These are phyloP conservation scores for Premnoplex brunnescens DNA, from an alignment of 2,797 vertebrate genomes.

Conservation along the genomic window DNA sequence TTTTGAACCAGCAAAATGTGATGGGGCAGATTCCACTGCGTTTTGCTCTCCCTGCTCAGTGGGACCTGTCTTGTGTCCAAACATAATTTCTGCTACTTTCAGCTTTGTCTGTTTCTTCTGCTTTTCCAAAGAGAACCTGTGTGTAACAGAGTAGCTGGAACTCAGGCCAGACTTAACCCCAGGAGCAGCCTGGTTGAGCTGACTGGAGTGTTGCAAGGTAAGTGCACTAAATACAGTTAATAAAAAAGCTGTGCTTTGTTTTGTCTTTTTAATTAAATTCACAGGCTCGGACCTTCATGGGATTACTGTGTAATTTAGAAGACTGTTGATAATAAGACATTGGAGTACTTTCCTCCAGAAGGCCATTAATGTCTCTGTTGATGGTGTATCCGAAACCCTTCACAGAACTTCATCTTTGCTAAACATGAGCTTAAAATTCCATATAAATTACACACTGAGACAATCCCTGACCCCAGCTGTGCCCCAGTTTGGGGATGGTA, in stretches of 20 bases:
- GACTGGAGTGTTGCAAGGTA: neutral
- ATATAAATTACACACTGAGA: neutral
- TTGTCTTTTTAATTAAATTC: neutral
- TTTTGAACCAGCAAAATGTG: neutral
- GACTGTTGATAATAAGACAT: neutral
- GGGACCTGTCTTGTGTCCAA: neutral
- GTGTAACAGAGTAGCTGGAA: neutral
- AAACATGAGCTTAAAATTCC: conserved; percentile 13
- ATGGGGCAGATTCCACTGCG: neutral
- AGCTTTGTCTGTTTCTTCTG: neutral
- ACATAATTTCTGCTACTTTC: neutral
- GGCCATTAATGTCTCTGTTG: neutral
- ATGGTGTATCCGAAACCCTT: neutral
- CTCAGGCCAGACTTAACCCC: neutral
- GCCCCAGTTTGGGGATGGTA: neutral
- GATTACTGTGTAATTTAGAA: neutral
- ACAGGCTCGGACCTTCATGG: neutral
- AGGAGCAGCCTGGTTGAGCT: neutral
- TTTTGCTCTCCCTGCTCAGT: neutral
- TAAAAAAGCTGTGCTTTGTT: neutral
- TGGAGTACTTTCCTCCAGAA: neutral
- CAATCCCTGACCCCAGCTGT: neutral
- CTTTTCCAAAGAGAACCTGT: neutral
- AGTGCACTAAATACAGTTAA: neutral
- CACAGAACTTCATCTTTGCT: neutral